Conservation (phyloP, 2,113 vertebrate species). For the Bujurquina vittata region DNA sequence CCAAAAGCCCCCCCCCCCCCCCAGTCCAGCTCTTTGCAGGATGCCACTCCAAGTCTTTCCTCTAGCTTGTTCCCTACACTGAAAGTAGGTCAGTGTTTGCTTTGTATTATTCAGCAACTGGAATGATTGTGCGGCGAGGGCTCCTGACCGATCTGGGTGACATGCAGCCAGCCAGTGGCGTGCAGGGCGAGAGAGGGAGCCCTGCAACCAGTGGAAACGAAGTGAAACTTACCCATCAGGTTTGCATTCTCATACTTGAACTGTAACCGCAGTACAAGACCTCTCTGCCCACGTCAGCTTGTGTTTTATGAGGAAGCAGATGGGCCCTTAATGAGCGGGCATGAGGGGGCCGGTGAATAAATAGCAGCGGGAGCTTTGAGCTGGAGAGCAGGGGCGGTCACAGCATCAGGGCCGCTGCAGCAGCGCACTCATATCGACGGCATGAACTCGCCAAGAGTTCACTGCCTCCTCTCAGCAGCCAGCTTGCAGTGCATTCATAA, state of each 20-base stretch:
- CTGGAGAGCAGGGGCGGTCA: background rate
- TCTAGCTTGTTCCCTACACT: constrained; percentile 84
- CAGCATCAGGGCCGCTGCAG: background rate
- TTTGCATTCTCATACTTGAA: background rate
- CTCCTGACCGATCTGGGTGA: constrained; percentile 73
- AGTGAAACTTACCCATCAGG: background rate
- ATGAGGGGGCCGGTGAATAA: background rate
- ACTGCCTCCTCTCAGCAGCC: background rate
- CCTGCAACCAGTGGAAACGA: background rate
- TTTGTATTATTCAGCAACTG: constrained; percentile 93
- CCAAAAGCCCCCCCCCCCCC: constrained; percentile 57
- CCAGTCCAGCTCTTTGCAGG: constrained; percentile 23
- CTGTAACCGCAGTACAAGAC: background rate
- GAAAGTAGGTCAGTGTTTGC: constrained; percentile 97
- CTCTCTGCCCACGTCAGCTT: background rate
- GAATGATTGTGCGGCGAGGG: constrained; percentile 77
- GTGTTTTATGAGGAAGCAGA: background rate
- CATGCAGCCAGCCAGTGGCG: constrained; percentile 66
- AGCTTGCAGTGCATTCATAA: background rate
- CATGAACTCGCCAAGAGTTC: constrained; percentile 12
- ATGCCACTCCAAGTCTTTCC: constrained; percentile 85
- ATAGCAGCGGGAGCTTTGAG: background rate
- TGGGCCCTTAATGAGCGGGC: background rate
- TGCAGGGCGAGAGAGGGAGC: background rate
- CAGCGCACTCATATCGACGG: background rate